phyloP scores from a whole-genome alignment of 1,140 invertebrate species.

The Calephelis nemesis region DNA sequence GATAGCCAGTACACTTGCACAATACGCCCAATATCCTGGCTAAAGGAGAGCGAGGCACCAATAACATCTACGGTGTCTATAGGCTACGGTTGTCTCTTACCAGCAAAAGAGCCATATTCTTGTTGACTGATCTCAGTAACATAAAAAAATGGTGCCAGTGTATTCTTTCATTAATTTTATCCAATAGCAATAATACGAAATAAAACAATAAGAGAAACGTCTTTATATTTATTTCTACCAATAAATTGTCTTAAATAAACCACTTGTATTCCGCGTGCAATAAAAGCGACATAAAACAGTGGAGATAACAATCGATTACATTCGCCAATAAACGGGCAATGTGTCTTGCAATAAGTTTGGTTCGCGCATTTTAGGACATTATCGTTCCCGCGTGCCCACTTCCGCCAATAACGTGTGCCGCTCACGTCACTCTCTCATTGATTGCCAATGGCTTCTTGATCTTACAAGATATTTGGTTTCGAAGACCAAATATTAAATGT shows the following conservation, averaged over 20 bases:
- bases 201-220: conserved; percentile 10
- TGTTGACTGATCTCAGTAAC: background rate
- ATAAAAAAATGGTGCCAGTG: background rate
- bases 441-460: background rate
- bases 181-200: background rate
- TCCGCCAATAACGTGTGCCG: background rate
- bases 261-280: conserved; percentile 13
- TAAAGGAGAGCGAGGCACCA: no score
- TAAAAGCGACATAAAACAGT: conserved; percentile 15
- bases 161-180: background rate
- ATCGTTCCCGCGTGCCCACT: conserved; percentile 17
- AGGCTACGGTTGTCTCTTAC: no score
- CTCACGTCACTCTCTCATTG: background rate
- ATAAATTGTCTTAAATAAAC: conserved; percentile 12
- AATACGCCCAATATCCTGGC: no score
- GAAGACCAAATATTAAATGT: no score
- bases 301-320: conserved; percentile 14
- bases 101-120: background rate
- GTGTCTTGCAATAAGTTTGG: conserved; percentile 8
- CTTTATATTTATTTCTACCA: background rate
- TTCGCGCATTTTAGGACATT: conserved; percentile 7
- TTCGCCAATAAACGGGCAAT: conserved; percentile 12
- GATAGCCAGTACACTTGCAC: no score
- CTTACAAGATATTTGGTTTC: background rate
- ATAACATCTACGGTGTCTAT: no score